Evolutionary conservation across 2,888 invertebrate species (phyloP), one percentile per base, ranked within the genome.

Genomic region (Diloba caeruleocephala): DNA sequence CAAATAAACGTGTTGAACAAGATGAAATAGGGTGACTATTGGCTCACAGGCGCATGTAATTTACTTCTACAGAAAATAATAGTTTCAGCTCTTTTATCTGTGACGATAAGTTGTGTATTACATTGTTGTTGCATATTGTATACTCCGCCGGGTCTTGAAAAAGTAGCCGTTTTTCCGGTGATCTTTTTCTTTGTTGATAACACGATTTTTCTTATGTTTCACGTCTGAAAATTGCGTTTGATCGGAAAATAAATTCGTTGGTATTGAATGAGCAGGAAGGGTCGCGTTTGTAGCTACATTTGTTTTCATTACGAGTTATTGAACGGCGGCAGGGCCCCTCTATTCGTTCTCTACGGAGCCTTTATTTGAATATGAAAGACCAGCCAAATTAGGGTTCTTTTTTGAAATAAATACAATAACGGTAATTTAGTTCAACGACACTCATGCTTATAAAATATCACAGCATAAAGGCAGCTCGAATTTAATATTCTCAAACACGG

Each of bases 291-390:
- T 78, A 80, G 82, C 79, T 81, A 84, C 85, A 87, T 88, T 87
- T 87, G 84, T 89, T 88, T 85, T 85, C 83, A 88, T 88, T 86
- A 84, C 82, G 82, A 82, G 79, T 84, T 88, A 89, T 88, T 83
- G 83, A 84, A 82, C 84, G 78, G 74, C 71, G 68, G 57, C 53
- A 65, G 69, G 71, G 71, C 76, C 78, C 73, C 75, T 76, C 73
- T 72, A 67, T 78, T 62, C 76, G 71, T 71, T 71, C 76, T 76
- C 78, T 71, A 73, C 75, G 71, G 67, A 71, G 72, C 74, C 77
- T 80, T 81, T 84, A 83, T 84, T 81, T 81, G 80, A 82, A 79
- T 79, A 81, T 79, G 72, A 82, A 82, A 79, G 67, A 75, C 64
- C 70, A 58, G 67, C 56, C 45, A 60, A 65, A 62, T 71, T 64